Conservation (phyloP, 2,113 vertebrate species). For the Ceratotherium simum region DNA sequence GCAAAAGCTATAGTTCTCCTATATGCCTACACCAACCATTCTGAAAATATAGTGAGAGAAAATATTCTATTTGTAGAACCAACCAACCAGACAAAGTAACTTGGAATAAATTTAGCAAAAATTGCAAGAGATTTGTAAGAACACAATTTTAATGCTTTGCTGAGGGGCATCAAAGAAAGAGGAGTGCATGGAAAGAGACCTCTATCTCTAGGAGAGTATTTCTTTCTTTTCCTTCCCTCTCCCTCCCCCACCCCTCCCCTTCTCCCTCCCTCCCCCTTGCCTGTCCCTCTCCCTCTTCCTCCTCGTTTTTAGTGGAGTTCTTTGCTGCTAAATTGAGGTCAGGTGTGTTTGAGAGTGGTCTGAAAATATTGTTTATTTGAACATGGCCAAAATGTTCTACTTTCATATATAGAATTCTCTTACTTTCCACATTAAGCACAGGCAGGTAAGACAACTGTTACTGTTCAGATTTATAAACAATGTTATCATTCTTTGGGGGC, state of each 20-base stretch:
- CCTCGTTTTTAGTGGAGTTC: neutral
- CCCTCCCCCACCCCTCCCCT: rapidly evolving
- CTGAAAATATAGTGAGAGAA: slow-evolving; percentile 25
- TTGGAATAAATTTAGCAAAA: slow-evolving; percentile 17
- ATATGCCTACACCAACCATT: neutral
- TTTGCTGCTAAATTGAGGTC: neutral
- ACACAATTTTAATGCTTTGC: neutral
- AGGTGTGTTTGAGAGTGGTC: neutral
- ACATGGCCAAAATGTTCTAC: neutral
- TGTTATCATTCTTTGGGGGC: neutral
- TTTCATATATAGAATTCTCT: neutral
- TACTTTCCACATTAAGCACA: neutral
- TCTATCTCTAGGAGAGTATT: neutral
- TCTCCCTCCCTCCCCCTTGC: rapidly evolving
- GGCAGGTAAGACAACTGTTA: neutral
- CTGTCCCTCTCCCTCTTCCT: rapidly evolving
- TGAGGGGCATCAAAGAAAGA: neutral
- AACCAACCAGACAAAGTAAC: slow-evolving; percentile 1
- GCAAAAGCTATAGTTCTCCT: neutral
- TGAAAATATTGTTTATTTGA: neutral
- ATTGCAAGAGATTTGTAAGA: neutral
- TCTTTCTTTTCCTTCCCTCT: neutral
- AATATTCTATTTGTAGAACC: slow-evolving; percentile 35
- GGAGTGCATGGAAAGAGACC: neutral
- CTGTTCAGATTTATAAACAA: neutral